Evolutionary conservation across 2,113 vertebrate genomes (phyloP).

Genomic region (Uropsilus gracilis): DNA sequence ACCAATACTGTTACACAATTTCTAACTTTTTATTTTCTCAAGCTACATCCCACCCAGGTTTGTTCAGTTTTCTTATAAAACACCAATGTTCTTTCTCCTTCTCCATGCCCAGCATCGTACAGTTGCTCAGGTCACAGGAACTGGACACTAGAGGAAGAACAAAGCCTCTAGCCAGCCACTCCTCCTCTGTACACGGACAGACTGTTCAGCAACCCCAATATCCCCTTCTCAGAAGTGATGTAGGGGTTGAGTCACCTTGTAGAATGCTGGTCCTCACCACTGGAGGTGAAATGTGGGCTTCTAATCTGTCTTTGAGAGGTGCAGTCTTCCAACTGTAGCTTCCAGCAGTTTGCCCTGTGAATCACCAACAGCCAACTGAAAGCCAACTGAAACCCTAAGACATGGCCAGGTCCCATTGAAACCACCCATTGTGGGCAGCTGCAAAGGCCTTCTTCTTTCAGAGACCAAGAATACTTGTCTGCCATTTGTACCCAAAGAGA

Average conservation of each 20-base stretch:
- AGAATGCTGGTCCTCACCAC: background rate
- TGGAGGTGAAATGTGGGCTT: background rate
- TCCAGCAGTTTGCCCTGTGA: background rate
- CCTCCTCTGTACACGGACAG: accelerated
- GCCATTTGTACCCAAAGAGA: background rate
- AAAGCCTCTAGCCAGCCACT: background rate
- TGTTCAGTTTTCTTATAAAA: background rate
- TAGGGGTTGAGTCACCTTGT: accelerated
- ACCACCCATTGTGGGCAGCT: background rate
- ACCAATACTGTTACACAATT: background rate
- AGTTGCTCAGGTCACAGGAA: background rate
- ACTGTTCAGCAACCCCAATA: no score
- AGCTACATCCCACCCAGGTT: background rate
- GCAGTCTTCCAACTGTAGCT: background rate
- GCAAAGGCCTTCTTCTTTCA: background rate
- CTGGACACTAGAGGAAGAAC: background rate
- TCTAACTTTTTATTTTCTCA: background rate
- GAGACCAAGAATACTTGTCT: background rate
- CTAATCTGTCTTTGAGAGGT: background rate
- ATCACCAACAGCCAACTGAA: background rate
- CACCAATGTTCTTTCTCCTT: background rate
- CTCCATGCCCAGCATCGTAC: background rate
- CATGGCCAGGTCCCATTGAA: background rate
- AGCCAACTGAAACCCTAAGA: background rate
- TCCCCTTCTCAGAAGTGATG: no score